Evolutionary conservation across 2,888 invertebrate species (phyloP).

Genomic region (Rhabditophanes sp.): DNA sequence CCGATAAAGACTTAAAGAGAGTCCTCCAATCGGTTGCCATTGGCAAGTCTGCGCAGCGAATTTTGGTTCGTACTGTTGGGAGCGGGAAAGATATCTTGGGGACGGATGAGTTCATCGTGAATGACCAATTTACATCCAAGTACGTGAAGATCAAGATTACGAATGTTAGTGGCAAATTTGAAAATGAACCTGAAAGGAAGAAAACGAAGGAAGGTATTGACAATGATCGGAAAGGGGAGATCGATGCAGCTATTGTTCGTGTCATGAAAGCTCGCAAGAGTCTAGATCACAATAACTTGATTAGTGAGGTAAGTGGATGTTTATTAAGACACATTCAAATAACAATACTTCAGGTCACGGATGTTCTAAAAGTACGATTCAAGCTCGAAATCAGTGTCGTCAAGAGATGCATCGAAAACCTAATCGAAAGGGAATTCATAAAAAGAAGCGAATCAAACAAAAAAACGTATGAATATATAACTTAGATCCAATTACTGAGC

Average conservation of each 20-base stretch:
- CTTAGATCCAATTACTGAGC: too few relatives aligned
- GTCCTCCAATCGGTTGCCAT: conserved; percentile 91
- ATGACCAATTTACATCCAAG: conserved; percentile 93
- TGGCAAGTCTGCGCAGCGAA: conserved; percentile 57
- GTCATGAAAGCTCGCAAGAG: conserved; percentile 96
- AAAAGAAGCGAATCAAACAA: conserved; percentile 86
- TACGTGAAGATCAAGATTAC: conserved; percentile 62
- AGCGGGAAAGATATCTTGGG: conserved; percentile 76
- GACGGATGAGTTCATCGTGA: conserved; percentile 53
- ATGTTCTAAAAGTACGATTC: conserved; percentile 87
- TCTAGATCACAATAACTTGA: conserved; percentile 69
- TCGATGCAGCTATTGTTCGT: conserved; percentile 94
- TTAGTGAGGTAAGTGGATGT: conserved; percentile 69
- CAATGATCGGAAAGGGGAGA: conserved; percentile 96
- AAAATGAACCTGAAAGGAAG: conserved; percentile 93
- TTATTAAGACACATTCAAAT: too few relatives aligned
- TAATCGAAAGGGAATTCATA: conserved; percentile 96
- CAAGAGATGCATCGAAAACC: conserved; percentile 94
- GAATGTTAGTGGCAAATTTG: conserved; percentile 51
- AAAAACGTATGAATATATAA: conserved; percentile 42
- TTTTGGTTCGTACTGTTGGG: conserved; percentile 46
- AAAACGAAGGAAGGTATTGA: conserved; percentile 72
- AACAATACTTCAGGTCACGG: conserved; percentile 63
- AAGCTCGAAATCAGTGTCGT: conserved; percentile 92
- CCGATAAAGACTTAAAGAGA: conserved; percentile 85